Evolutionary conservation across 2,888 invertebrate genomes (phyloP), one percentile per base, ranked within the genome.

Genomic region (Euzophera pinguis): DNA sequence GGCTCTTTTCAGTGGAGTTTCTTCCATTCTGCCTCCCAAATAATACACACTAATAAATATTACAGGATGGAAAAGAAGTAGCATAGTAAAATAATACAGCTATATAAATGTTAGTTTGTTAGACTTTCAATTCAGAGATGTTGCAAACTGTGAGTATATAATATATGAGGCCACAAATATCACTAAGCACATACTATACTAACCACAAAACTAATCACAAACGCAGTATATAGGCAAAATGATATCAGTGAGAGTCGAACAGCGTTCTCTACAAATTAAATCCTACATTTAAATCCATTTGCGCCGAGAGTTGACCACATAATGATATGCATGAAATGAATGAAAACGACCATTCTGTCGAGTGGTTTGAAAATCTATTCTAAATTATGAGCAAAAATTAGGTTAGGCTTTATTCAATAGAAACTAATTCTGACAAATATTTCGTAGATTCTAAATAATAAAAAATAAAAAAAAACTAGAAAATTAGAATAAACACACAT

Each of bases 321-420:
- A 41, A 50, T 50, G 27, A 39, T 50, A 50, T 50, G 39, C 49
- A 29, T 39, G 39, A 39, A 29, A 50, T 50, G 39, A 39, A 29
- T 39, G 39, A 39, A 29, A 39, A 29, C 29, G 39, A 14, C 3
- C 38, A 64, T 57, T 42, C 58, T 60, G 47, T 60, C 63, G 65
- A 64, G 65, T 16, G 45, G 32, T 45, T n/a, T 45, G 32, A 13
- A 45, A 14, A 32, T 45, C 32, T 42, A 43, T 12, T 45, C 45
- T 29, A 8, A 14, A 32, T 32, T 32, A 34, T 43, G 13, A 13
- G 9, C n/a, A 29, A 29, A 45, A 45, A 32, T 45, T 29, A 32
- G 43, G 43, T 45, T 17, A 14, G 22, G 5, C 22, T 22, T 22
- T n/a, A n/a, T n/a, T n/a, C n/a, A n/a, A n/a, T n/a, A n/a, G n/a